Percentiles rank a stretch among this genome's conserved stretches.
phyloP scores from a whole-genome alignment of 2,113 vertebrate species.

The Tragelaphus scriptus region DNA sequence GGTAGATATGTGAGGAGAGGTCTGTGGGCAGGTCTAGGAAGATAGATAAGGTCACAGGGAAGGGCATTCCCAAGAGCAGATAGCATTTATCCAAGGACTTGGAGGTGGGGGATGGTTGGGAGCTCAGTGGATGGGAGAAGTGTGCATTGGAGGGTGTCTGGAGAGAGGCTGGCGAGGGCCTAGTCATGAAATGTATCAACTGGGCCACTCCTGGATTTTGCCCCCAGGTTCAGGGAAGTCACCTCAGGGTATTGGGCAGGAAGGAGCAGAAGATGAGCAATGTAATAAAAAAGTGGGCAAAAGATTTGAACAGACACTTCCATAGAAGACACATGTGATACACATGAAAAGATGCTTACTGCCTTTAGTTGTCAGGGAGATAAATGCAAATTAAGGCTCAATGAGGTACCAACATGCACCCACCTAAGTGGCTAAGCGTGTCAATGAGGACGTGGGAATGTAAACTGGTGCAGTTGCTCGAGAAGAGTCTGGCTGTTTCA shows the following conservation, averaged over 20 bases:
- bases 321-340: not conserved
- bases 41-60: not conserved
- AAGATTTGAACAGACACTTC: not conserved
- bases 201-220: not conserved
- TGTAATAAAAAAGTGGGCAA: not conserved
- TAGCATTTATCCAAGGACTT: not conserved
- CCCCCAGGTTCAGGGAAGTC: not conserved
- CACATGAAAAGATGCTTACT: not conserved
- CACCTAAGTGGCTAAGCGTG: not conserved
- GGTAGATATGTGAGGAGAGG: not conserved
- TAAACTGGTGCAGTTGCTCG: not conserved
- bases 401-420: not conserved
- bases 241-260: not conserved
- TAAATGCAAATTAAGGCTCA: not conserved
- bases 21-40: not conserved
- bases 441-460: not conserved
- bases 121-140: not conserved
- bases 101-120: not conserved
- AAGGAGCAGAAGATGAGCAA: not conserved
- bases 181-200: not conserved
- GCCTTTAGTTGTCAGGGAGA: not conserved
- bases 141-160: not conserved
- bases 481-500: not conserved
- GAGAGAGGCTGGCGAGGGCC: not conserved
- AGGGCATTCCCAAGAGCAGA: not conserved